Evolutionary conservation across 2,113 vertebrate species (phyloP), one percentile per base, ranked within the genome.

Genomic region (Porphyrio hochstetteri): DNA sequence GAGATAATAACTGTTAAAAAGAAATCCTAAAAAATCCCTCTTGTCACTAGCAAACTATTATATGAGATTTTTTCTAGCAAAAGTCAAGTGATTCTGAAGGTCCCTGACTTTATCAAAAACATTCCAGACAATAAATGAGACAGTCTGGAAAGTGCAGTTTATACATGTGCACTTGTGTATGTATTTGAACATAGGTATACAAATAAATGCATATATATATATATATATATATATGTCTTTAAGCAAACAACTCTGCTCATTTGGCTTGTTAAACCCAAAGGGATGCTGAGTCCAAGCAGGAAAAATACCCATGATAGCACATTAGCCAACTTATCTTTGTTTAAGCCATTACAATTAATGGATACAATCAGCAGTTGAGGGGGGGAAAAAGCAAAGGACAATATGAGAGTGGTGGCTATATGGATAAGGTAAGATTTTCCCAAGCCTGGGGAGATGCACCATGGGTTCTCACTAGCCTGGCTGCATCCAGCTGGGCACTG

Each of bases 401-500:
- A 8, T 20, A 18, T 18, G 7, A 63, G 16, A 59, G 14, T 55
- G 12, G 18, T 25, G 16, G 16, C 46, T 61, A 42, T 13, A 29
- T 11, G 20, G 61, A 46, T 36, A 65, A 63, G 83, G 9, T 16
- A 77, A 60, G 23, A 44, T 50, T 77, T 14, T 14, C 12, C 60
- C 60, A 64, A 59, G 67, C 7, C 61, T 25, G 29, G 9, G 55
- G 17, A 78, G 21, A 29, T 9, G 23, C 10, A 29, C 12, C 46
- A 13, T 4, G 17, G 28, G 25, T 9, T 44, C 27, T 65, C 6
- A 0, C 33, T 29, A 76, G 16, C 12, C 50, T 59, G 24, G n/a
- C 27, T 70, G 68, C 4, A 3, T 68, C 55, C 1, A 0, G 36
- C n/a, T 0, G 0, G 38, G n/a, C 61, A 40, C 25, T 0, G 0